Base-by-base conservation (phyloP, 2,113 vertebrate genomes). In the Coregonus clupeaformis region DNA sequence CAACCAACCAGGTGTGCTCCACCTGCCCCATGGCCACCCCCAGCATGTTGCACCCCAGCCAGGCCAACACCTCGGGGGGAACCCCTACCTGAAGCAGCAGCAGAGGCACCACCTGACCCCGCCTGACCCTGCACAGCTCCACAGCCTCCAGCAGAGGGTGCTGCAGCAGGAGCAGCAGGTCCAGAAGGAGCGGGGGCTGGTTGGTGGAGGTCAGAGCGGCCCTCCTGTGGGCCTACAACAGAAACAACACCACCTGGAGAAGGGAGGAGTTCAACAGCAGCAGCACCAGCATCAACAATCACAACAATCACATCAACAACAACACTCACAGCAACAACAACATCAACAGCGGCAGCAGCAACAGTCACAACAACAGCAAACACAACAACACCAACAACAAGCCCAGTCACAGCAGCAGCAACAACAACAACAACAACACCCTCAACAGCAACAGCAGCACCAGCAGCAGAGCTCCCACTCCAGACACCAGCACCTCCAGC, bases 121-220 rank as follows among this genome's bases (percentile, higher is more conserved):
- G 0, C 87, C 94, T n/a, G 97, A 99, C 91, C 68, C 90, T 1
- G 82, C 83, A 64, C 93, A 94, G 74, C 87, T 95, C 18, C 97
- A 96, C 62, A 72, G 85, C 0, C 91, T 96, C 78, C 97, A 98
- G 84, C 96, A 96, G 89, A 95, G 97, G 85, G 90, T 93, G 0
- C 92, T 97, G 45, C 96, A 96, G 74, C 96, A 97, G 83, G 95
- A 98, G 66, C 94, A 95, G 42, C 96, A 98, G 75, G 94, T 94
- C 86, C 97, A 99, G 82, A 99, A 99, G 89, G 98, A 99, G 79
- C 91, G 95, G 52, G 93, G 89, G 57, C 93, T 97, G 0, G 93
- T 98, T 73, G 92, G 95, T 76, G 94, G 93, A 60, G 90, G 91
- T 1, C 97, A 96, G 74, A 89, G 92, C 1, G 91, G 84, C 22